Base-by-base conservation (phyloP, 2,797 vertebrate species). In the Astyanax mexicanus region DNA sequence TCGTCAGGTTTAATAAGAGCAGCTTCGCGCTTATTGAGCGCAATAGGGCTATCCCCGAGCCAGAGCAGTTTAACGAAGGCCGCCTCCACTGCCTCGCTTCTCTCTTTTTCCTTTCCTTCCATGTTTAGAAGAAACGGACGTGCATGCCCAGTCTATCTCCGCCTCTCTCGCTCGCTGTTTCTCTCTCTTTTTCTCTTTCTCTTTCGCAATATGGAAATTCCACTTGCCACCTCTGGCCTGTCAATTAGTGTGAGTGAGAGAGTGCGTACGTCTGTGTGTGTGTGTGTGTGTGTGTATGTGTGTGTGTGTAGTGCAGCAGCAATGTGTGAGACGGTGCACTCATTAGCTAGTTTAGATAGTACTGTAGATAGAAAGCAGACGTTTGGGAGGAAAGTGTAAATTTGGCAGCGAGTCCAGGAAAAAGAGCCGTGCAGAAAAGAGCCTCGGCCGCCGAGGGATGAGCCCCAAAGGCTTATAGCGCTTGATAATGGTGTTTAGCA, bases 301-400 rank as follows among this genome's bases (percentile, higher is more conserved):
- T 61, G 69, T n/a, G 58, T n/a, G 32, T n/a, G n/a, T n/a, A n/a
- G n/a, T n/a, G n/a, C n/a, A n/a, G n/a, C 42, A 68, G 54, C 37
- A 19, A 51, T 15, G 13, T 68, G 54, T 35, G 69, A 65, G 81
- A 83, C 74, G 67, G 77, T 61, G 70, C 35, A 81, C 85, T 87
- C 86, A 88, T 90, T 88, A 88, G 60, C 21, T 74, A 65, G 83
- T 80, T 72, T 84, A 86, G 85, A 83, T 54, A 15, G 84, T n/a
- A n/a, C n/a, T n/a, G n/a, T 81, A 74, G 66, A 78, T 73, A 64
- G 65, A 74, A 74, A 74, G 67, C 78, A 76, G 81, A 82, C 86
- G 74, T 85, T 38, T 72, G 84, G 86, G 84, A 87, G 78, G 84
- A 84, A 69, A 35, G 29, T 62, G 61, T 69, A 67, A 60, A 52